Percentiles rank a stretch among this genome's conserved stretches.
phyloP scores from a whole-genome alignment of 2,888 invertebrate genomes.

The Cerceris rybyensis region DNA sequence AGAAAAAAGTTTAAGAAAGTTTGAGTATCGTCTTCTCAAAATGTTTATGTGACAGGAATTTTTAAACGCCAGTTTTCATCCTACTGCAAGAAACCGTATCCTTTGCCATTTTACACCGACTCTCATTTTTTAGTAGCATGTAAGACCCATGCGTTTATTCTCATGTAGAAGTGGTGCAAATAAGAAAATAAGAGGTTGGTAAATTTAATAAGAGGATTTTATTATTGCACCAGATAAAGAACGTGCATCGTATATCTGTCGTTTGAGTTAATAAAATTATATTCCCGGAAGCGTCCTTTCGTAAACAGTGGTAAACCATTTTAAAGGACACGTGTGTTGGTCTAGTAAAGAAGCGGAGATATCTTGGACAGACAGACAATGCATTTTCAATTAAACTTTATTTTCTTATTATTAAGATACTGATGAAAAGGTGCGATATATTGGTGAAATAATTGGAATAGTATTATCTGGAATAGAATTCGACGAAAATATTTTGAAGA shows the following conservation, averaged over 20 bases:
- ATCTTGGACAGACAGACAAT: too few species aligned
- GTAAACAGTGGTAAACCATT: neutral
- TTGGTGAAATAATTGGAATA: too few species aligned
- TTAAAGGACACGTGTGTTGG: neutral
- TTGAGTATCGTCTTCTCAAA: neutral
- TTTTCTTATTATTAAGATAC: too few species aligned
- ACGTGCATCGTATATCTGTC: constrained; percentile 3
- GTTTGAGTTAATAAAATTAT: constrained; percentile 38
- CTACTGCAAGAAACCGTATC: constrained; percentile 13
- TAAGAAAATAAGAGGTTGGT: neutral
- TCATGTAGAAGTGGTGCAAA: constrained; percentile 23
- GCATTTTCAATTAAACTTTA: too few species aligned
- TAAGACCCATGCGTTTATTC: constrained; percentile 27
- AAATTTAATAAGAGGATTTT: constrained; percentile 38
- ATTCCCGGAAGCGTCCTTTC: neutral
- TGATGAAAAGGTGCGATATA: too few species aligned
- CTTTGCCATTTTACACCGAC: constrained; percentile 16
- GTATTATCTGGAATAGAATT: too few species aligned
- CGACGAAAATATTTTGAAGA: too few species aligned
- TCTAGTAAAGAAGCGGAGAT: neutral
- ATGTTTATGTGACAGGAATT: constrained; percentile 1
- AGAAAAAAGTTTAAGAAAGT: neutral
- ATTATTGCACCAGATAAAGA: neutral
- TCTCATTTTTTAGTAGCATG: constrained; percentile 31
- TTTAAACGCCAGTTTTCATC: constrained; percentile 10